These are phyloP conservation scores for Atethmia centrago DNA, from an alignment of 2,888 invertebrate species.

Conservation along the genomic window DNA sequence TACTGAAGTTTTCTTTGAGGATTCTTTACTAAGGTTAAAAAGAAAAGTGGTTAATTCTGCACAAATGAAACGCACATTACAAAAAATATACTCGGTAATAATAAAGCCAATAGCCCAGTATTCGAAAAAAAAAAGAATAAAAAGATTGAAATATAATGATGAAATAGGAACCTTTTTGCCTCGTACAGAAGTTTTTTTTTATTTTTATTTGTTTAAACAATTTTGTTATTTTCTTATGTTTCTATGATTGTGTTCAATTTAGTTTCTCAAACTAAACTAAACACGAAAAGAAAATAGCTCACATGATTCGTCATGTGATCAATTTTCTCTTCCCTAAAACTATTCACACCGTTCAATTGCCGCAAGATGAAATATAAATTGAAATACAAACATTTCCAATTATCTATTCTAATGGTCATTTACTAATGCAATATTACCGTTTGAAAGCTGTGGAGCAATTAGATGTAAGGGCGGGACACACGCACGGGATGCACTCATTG, in stretches of 20 bases:
- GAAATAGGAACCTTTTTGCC: too few species aligned
- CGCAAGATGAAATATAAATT: constrained; percentile 8
- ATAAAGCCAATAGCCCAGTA: not conserved
- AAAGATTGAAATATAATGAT: too few species aligned
- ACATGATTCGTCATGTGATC: not conserved
- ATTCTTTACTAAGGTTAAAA: not conserved
- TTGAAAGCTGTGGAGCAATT: constrained; percentile 50
- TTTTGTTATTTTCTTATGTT: too few species aligned
- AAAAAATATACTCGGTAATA: not conserved
- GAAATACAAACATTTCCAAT: not conserved
- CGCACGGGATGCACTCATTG: constrained; percentile 71
- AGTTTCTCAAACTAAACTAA: too few species aligned
- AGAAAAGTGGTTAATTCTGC: not conserved
- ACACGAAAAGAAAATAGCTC: too few species aligned
- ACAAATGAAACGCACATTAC: not conserved
- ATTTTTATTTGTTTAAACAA: too few species aligned
- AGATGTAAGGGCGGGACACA: constrained; percentile 55
- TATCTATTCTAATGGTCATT: constrained; percentile 27
- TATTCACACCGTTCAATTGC: not conserved
- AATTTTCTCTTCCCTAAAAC: not conserved
- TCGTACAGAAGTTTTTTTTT: too few species aligned
- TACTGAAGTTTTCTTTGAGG: not conserved
- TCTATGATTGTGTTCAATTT: too few species aligned
- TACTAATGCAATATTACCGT: constrained; percentile 39
- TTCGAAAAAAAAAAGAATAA: not conserved